Evolutionary conservation across 1,140 invertebrate genomes (phyloP).

Genomic region (Drosophila parabipectinata): DNA sequence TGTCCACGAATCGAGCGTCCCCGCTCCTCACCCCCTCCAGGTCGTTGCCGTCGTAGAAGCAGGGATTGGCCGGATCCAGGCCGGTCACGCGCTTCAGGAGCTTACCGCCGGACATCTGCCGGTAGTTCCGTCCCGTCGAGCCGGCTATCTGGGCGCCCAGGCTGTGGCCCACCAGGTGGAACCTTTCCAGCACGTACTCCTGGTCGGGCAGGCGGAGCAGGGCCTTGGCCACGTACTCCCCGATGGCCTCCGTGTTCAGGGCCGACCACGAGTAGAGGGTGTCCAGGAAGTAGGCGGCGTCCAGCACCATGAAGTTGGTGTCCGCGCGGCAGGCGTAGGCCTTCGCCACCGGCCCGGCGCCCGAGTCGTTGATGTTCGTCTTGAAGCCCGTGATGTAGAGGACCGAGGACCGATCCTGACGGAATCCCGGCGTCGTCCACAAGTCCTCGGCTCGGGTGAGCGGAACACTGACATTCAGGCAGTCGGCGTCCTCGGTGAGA

Average conservation of each 20-base stretch:
- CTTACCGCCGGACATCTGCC: constrained; percentile 32
- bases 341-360: constrained; percentile 42
- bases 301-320: constrained; percentile 54
- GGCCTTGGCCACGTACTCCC: constrained; percentile 52
- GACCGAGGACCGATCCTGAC: constrained; percentile 10
- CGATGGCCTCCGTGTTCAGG: constrained; percentile 68
- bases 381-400: constrained; percentile 56
- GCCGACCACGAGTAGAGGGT: constrained; percentile 73
- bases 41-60: constrained; percentile 84
- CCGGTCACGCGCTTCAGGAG: constrained; percentile 85
- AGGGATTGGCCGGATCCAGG: constrained; percentile 89
- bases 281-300: constrained; percentile 58
- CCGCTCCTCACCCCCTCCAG: constrained; percentile 84
- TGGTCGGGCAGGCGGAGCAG: constrained; percentile 33
- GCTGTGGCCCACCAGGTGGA: constrained; percentile 70
- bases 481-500: constrained; percentile 16
- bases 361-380: constrained; percentile 28
- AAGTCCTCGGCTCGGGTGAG: constrained; percentile 15
- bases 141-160: constrained; percentile 85
- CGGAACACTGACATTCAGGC: constrained; percentile 38
- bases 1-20: constrained; percentile 87
- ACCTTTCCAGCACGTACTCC: constrained; percentile 45
- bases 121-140: constrained; percentile 83
- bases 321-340: constrained; percentile 52
- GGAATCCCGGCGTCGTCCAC: constrained; percentile 28